These are phyloP conservation scores for Pyrgus malvae DNA, from an alignment of 2,888 invertebrate genomes.

Conservation along the genomic window DNA sequence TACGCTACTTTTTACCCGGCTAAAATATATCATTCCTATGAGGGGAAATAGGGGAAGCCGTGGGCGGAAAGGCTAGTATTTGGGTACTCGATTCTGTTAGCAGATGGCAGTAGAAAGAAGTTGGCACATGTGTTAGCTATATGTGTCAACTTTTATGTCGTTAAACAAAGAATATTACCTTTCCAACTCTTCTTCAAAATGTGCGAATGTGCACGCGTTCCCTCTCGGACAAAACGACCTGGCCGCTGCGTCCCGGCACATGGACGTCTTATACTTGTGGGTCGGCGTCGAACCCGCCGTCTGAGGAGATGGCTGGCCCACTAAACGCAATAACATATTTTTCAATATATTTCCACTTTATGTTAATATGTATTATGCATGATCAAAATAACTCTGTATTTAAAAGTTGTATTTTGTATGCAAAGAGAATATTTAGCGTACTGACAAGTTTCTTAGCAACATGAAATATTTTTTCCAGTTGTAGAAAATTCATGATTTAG, in stretches of 20 bases:
- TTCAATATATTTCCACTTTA: too few relatives aligned
- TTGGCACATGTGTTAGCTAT: background rate
- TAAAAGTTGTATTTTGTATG: too few relatives aligned
- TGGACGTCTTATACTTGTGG: conserved; percentile 93
- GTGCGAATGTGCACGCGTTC: conserved; percentile 94
- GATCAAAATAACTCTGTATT: too few relatives aligned
- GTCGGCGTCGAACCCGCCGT: conserved; percentile 60
- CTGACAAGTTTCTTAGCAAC: too few relatives aligned
- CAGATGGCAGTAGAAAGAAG: background rate
- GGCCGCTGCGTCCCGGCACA: conserved; percentile 92
- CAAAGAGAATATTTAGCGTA: too few relatives aligned
- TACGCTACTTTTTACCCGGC: too few relatives aligned
- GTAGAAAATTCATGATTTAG: too few relatives aligned
- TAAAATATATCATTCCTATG: too few relatives aligned
- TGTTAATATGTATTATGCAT: too few relatives aligned
- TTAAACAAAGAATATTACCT: conserved; percentile 72
- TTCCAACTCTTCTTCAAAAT: conserved; percentile 94
- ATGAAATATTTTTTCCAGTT: too few relatives aligned
- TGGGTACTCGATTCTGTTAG: background rate
- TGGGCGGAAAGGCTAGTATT: too few relatives aligned
- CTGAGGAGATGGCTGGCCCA: conserved; percentile 56
- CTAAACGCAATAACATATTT: conserved; percentile 4
- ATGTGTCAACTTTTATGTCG: background rate
- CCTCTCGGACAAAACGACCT: conserved; percentile 93
- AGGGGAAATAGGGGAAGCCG: too few relatives aligned